Base-by-base conservation (phyloP, 2,113 vertebrate genomes). In the Dendrocopos noguchii region DNA sequence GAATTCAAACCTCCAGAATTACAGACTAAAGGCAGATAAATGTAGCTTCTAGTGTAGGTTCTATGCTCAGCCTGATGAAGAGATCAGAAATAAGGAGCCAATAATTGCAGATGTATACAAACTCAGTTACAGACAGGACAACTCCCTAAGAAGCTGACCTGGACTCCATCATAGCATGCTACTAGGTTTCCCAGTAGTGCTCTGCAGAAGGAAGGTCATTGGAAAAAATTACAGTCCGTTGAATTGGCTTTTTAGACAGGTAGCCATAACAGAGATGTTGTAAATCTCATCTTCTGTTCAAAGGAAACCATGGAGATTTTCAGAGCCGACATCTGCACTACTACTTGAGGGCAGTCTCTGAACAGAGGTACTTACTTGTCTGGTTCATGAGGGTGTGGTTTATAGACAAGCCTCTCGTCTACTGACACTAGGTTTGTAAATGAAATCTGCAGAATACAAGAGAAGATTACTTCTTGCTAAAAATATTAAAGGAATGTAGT, bases 381-480 rank as follows among this genome's bases (percentile, higher is more conserved):
- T 87, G 98, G 97, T 66, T 99, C 97, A 8, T 98, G 98, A 84
- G 99, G 99, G 77, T 99, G 99, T n/a, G 99, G 99, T 91, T 98
- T 99, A 94, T 99, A 99, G 19, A 98, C 97, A 25, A 99, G 98
- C 91, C 97, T 98, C 96, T 99, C 99, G 85, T 99, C 99, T 79
- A 99, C 99, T 5, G 99, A 99, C 60, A 99, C 99, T 72, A 99
- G 95, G 94, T 99, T 99, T 94, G 99, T 99, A 96, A 99, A 99
- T 7, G 99, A 99, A 96, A 99, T 99, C 99, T 99, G 93, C 0
- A 52, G 88, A 94, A 85, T 12, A 73, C 8, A 67, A 66, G 34
- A 68, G 52, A 93, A 64, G 19, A 65, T 94, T 39, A 89, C 6
- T 19, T 24, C 17, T 31, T 46, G 21, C 29, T 14, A 74, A 74